Conservation (phyloP, 2,888 invertebrate genomes). For the Noctua comes region DNA sequence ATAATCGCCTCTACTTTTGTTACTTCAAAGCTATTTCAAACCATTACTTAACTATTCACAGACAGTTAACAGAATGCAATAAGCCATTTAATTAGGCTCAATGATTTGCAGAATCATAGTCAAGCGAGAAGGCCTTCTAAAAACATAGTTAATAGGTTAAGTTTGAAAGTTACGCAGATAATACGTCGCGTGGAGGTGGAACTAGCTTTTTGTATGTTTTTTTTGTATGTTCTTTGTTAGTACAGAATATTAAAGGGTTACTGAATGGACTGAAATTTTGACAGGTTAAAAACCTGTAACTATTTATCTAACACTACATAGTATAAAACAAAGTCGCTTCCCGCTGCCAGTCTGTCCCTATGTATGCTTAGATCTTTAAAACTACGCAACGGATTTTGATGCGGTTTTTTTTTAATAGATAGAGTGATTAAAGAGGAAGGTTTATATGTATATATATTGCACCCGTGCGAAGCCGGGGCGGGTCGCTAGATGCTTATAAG, state of each 20-base stretch:
- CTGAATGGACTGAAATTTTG: background rate
- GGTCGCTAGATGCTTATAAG: background rate
- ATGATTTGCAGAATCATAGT: slow-evolving; percentile 79
- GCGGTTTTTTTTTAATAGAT: no score
- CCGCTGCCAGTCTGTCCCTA: no score
- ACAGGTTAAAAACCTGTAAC: no score
- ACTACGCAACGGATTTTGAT: no score
- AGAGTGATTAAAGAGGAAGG: no score
- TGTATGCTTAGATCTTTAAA: no score
- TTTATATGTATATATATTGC: no score
- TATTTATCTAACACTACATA: no score
- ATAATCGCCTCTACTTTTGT: slow-evolving; percentile 47
- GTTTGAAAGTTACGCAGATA: slow-evolving; percentile 76
- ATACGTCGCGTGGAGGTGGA: slow-evolving; percentile 57
- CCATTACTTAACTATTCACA: slow-evolving; percentile 64
- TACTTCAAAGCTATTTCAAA: slow-evolving; percentile 33
- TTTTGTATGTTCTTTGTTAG: background rate
- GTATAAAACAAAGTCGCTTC: no score
- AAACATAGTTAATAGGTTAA: slow-evolving; percentile 80
- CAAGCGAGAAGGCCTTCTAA: slow-evolving; percentile 67
- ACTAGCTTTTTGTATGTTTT: slow-evolving; percentile 4
- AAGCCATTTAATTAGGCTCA: slow-evolving; percentile 77
- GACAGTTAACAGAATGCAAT: slow-evolving; percentile 64
- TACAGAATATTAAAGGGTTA: background rate
- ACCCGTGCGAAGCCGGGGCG: no score